Evolutionary conservation across 2,797 vertebrate species (phyloP).

Genomic region (Ciconia nigra): DNA sequence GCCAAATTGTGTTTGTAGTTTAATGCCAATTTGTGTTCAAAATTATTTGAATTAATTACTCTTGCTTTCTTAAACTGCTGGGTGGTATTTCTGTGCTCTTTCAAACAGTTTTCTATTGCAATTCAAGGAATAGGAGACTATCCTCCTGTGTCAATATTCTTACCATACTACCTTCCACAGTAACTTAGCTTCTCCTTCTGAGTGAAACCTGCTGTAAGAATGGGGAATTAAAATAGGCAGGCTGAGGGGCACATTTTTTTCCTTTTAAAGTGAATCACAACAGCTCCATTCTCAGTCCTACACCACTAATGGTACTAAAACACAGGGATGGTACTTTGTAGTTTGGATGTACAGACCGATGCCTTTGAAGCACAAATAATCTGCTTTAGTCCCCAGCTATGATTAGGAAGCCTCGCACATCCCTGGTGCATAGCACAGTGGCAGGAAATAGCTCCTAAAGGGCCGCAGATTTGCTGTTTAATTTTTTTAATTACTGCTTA

Average conservation of each 20-base stretch:
- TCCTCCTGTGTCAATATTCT: neutral
- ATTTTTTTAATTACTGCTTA: constrained; percentile 64
- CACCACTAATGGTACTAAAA: neutral
- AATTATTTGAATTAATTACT: constrained; percentile 42
- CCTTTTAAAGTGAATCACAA: neutral
- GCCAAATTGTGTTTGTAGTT: constrained; percentile 3
- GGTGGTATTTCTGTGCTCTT: neutral
- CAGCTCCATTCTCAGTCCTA: neutral
- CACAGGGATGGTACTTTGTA: neutral
- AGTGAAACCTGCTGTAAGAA: neutral
- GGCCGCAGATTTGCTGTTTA: constrained; percentile 44
- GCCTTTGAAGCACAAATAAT: constrained; percentile 46
- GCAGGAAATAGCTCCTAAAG: constrained; percentile 55
- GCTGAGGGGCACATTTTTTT: neutral
- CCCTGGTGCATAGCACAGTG: constrained; percentile 26
- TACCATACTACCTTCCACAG: neutral
- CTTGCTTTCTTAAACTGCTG: neutral
- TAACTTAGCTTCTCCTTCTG: neutral
- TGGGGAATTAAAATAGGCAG: neutral
- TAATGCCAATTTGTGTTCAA: constrained; percentile 26
- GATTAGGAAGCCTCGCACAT: constrained; percentile 25
- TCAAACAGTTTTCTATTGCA: neutral
- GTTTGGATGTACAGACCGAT: neutral
- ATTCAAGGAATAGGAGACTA: neutral
- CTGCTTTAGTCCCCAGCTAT: constrained; percentile 40